Conservation (phyloP, 2,888 invertebrate genomes). For the Mythimna pallens region DNA sequence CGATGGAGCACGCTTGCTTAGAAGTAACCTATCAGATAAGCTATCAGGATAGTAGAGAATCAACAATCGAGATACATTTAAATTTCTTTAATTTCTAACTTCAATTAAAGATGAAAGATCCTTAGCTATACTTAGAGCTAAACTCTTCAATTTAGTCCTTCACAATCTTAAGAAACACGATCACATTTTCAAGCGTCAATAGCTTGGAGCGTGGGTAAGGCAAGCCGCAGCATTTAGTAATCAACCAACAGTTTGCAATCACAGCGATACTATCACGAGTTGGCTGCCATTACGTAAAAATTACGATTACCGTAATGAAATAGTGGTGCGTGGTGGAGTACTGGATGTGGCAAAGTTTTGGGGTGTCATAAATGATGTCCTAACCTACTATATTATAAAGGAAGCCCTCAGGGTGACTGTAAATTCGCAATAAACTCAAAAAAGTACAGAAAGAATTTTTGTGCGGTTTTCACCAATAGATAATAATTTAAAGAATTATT, state of each 20-base stretch:
- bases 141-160: conserved; percentile 35
- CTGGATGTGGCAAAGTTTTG: conserved; percentile 68
- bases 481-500: too few species aligned
- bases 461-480: too few species aligned
- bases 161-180: conserved; percentile 58
- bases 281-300: conserved; percentile 87
- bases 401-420: too few species aligned
- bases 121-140: conserved; percentile 5
- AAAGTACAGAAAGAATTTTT: too few species aligned
- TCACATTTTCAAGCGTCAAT: conserved; percentile 63
- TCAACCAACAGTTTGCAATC: conserved; percentile 81
- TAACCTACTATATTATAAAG: too few species aligned
- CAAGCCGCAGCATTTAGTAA: conserved; percentile 83
- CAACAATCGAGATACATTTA: not conserved
- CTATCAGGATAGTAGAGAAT: not conserved
- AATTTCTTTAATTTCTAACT: not conserved
- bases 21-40: too few species aligned
- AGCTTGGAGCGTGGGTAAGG: conserved; percentile 79
- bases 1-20: too few species aligned
- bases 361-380: not conserved
- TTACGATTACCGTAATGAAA: conserved; percentile 90
- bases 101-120: not conserved
- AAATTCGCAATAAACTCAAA: too few species aligned
- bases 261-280: conserved; percentile 81
- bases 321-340: conserved; percentile 66